Evolutionary conservation across 2,797 vertebrate species (phyloP), one percentile per base, ranked within the genome.

Genomic region (Eulemur albifrons): DNA sequence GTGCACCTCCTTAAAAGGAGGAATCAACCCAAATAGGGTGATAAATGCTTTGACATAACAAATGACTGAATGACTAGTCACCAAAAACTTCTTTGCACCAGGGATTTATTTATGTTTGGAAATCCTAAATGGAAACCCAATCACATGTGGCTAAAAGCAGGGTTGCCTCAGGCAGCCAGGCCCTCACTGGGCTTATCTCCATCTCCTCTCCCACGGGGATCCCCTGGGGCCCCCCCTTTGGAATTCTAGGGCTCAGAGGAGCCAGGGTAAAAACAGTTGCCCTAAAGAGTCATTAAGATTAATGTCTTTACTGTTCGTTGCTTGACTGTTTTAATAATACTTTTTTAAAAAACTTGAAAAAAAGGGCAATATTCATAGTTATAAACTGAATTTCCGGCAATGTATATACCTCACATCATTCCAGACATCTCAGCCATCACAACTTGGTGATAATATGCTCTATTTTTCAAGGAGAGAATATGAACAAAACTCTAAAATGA

Each of bases 51-150:
- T 91, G 84, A 91, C 21, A 86, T n/a, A 81, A 81, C n/a, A 86
- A 67, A 80, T 30, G 63, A 80, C 32, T 43, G 63, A 63, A 50
- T 40, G 48, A 89, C 21, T 45, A 23, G 77, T 69, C 76, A 65
- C 67, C 17, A 48, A 72, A 40, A 65, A 93, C 23, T 81, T 90
- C 82, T 93, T 88, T 70, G 61, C 65, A 8, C 21, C 61, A 40
- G 14, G 59, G 70, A 35, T 85, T 92, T 94, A 89, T 93, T 95
- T 94, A 79, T 81, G n/a, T 92, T 85, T 95, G 69, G 92, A 95
- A 94, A 96, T 59, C 40, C 38, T 93, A 80, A 93, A 32, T 89
- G 93, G 89, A 93, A 81, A 73, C 59, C 35, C 30, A 81, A 10
- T 72, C 69, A 61, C 57, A 57, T n/a, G n/a, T 38, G 35, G 20